These are phyloP conservation scores for Criorhina ranunculi DNA, from an alignment of 2,888 invertebrate species.

Conservation along the genomic window DNA sequence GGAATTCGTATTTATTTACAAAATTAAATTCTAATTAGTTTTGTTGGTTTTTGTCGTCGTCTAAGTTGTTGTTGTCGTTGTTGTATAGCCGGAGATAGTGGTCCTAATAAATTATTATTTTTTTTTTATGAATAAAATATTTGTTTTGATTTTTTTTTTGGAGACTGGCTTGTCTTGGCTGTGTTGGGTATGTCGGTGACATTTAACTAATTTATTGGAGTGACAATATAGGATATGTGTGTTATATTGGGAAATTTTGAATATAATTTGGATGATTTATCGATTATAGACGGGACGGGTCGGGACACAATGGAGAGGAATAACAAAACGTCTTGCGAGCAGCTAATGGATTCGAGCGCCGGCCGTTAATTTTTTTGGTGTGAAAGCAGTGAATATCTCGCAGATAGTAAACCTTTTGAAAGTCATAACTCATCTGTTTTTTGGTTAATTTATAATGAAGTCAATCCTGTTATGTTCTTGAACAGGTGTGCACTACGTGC, in stretches of 20 bases:
- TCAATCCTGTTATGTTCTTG: constrained; percentile 38
- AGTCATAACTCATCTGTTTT: constrained; percentile 20
- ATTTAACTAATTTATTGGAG: constrained; percentile 67
- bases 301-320: constrained; percentile 23
- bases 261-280: constrained; percentile 60
- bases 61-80: no score
- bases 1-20: constrained; percentile 41
- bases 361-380: neutral
- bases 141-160: no score
- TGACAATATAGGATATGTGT: constrained; percentile 55
- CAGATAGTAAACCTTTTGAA: constrained; percentile 8
- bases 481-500: neutral
- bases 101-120: constrained; percentile 50
- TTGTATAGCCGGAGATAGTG: constrained; percentile 21
- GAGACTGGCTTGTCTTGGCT: neutral
- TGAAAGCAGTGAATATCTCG: constrained; percentile 5
- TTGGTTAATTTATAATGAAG: constrained; percentile 52
- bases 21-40: constrained; percentile 72
- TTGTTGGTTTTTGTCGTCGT: constrained; percentile 42
- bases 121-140: constrained; percentile 55
- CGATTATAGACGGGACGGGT: constrained; percentile 31
- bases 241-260: constrained; percentile 14
- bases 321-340: constrained; percentile 8
- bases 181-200: constrained; percentile 34
- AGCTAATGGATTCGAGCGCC: constrained; percentile 30